A percentile compares a stretch with the other conserved stretches of the same genome.
Conservation (phyloP, 2,113 vertebrate genomes). For the Mobula birostris region DNA sequence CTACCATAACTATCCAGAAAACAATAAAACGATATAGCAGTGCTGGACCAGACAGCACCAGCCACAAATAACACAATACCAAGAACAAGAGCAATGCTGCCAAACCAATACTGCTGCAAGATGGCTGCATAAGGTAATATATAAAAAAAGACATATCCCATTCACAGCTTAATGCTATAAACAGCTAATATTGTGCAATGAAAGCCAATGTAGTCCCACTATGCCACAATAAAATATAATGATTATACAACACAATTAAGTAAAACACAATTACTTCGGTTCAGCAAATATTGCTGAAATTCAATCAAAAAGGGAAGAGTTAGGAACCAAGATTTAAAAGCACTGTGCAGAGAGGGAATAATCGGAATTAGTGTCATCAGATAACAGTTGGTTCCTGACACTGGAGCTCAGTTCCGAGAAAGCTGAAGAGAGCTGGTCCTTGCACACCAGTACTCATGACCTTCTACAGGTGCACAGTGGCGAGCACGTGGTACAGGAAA, state of each 20-base stretch:
- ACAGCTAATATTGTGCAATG: background rate
- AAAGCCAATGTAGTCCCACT: background rate
- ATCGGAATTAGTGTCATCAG: too few relatives aligned
- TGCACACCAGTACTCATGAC: too few relatives aligned
- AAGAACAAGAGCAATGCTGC: background rate
- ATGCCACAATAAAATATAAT: background rate
- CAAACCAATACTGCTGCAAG: background rate
- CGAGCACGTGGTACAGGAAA: too few relatives aligned
- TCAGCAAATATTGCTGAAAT: background rate
- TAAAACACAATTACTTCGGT: background rate
- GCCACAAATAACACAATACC: background rate
- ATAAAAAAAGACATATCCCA: background rate
- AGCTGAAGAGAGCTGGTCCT: too few relatives aligned
- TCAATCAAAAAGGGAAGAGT: background rate
- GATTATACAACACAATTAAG: background rate
- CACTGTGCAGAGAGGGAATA: background rate
- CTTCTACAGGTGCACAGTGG: too few relatives aligned
- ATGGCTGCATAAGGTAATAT: background rate
- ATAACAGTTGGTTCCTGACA: too few relatives aligned
- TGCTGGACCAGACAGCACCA: background rate
- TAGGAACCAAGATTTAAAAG: background rate
- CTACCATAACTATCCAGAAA: conserved; percentile 8
- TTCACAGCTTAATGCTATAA: background rate
- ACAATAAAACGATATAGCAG: background rate
- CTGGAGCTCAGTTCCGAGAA: too few relatives aligned